Percentiles rank a stretch among this genome's conserved stretches.
Evolutionary conservation across 2,888 invertebrate species (phyloP).

Genomic region (Mechanitis messenoides): DNA sequence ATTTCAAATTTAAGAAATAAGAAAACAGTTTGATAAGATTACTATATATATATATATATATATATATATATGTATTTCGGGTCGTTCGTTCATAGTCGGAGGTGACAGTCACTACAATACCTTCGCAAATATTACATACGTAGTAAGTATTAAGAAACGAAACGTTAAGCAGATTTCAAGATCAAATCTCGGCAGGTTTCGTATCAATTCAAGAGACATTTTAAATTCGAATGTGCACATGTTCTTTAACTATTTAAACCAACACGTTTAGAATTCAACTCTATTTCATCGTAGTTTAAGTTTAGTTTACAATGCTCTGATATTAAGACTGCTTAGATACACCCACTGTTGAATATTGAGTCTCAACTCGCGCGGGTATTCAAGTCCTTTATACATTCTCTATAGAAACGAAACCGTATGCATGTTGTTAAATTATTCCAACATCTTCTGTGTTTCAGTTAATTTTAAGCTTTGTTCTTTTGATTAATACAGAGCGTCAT

Average conservation of each 20-base stretch:
- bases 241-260: conserved; percentile 36
- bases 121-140: background rate
- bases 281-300: conserved; percentile 24
- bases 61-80: no score
- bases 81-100: no score
- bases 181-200: conserved; percentile 16
- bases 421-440: conserved; percentile 5
- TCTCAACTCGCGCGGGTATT: conserved; percentile 44
- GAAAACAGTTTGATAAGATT: background rate
- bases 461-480: background rate
- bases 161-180: conserved; percentile 10
- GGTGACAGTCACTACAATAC: no score
- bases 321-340: conserved; percentile 24
- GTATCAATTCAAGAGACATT: conserved; percentile 24
- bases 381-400: conserved; percentile 17
- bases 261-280: conserved; percentile 15
- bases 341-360: conserved; percentile 53
- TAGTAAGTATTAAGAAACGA: conserved; percentile 5
- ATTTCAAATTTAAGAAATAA: background rate
- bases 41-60: no score
- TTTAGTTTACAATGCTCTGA: conserved; percentile 26
- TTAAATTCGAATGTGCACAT: conserved; percentile 34
- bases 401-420: conserved; percentile 14
- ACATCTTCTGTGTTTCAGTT: background rate
- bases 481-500: no score